Evolutionary conservation across 2,113 vertebrate genomes (phyloP).

Genomic region (Cygnus buccinator): DNA sequence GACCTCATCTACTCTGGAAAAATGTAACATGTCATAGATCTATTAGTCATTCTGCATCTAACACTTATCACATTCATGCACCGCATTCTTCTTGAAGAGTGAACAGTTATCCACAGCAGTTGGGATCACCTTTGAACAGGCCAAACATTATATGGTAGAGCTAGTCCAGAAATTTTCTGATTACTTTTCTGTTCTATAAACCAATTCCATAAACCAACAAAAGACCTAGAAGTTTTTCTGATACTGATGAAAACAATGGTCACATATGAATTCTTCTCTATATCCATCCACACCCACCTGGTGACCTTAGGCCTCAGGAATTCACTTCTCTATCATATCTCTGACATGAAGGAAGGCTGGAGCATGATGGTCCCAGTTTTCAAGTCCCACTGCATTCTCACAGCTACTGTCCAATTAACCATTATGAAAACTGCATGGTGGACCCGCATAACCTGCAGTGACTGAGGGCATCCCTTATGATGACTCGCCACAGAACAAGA

Average conservation of each 20-base stretch:
- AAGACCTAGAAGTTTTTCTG: background rate
- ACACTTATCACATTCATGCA: background rate
- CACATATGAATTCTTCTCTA: background rate
- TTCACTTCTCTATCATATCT: background rate
- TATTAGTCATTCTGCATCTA: background rate
- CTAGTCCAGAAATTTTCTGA: background rate
- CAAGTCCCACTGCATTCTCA: background rate
- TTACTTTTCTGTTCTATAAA: background rate
- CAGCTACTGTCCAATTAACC: background rate
- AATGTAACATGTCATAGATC: background rate
- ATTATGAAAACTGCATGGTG: background rate
- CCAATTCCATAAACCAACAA: background rate
- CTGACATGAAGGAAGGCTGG: background rate
- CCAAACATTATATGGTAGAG: background rate
- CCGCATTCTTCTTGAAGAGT: background rate
- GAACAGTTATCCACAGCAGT: background rate
- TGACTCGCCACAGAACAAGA: accelerated
- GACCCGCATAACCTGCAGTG: background rate
- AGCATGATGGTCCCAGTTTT: background rate
- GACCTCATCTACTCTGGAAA: background rate
- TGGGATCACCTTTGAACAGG: background rate
- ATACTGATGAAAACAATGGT: background rate
- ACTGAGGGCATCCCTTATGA: accelerated
- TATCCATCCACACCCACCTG: background rate
- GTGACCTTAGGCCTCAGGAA: background rate